Conservation (phyloP, 37 sponge, comb jelly and placozoan species). For the Corticium candelabrum region DNA sequence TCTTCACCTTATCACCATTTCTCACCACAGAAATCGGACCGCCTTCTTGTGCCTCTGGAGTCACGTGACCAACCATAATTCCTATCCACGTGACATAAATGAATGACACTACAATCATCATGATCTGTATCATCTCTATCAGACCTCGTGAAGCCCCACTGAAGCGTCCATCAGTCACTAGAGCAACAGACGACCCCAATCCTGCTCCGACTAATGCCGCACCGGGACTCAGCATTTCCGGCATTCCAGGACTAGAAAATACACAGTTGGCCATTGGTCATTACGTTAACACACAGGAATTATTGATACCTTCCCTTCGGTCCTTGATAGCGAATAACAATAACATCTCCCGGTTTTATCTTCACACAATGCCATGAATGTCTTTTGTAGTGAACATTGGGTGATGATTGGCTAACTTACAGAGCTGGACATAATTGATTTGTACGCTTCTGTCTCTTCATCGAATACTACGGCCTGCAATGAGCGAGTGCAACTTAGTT, state of each 20-base stretch:
- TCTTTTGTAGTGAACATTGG: neutral
- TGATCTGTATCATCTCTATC: neutral
- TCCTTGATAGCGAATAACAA: slow-evolving; percentile 59
- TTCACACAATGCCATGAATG: neutral
- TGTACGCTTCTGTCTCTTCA: slow-evolving; percentile 38
- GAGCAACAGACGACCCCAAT: slow-evolving; percentile 41
- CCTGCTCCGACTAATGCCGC: slow-evolving; percentile 63
- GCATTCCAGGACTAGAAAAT: slow-evolving; percentile 58
- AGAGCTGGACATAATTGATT: slow-evolving; percentile 47
- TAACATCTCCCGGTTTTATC: slow-evolving; percentile 52
- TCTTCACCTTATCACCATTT: slow-evolving; percentile 28
- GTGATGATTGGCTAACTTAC: too few species aligned
- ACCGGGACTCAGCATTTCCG: slow-evolving; percentile 68
- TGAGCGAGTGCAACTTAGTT: too few species aligned
- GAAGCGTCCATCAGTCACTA: slow-evolving; percentile 70
- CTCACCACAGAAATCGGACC: slow-evolving; percentile 39
- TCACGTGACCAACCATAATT: slow-evolving; percentile 58
- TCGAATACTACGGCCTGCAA: slow-evolving; percentile 58
- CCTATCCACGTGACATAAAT: slow-evolving; percentile 6
- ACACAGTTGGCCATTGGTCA: too few species aligned
- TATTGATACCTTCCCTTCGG: slow-evolving; percentile 53
- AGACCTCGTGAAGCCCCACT: slow-evolving; percentile 65
- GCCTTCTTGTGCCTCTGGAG: slow-evolving; percentile 43
- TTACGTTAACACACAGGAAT: neutral
- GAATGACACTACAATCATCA: neutral